A percentile compares a stretch with the other conserved stretches of the same genome.
phyloP scores from a whole-genome alignment of 2,797 vertebrate species.

The Tenualosa ilisha region DNA sequence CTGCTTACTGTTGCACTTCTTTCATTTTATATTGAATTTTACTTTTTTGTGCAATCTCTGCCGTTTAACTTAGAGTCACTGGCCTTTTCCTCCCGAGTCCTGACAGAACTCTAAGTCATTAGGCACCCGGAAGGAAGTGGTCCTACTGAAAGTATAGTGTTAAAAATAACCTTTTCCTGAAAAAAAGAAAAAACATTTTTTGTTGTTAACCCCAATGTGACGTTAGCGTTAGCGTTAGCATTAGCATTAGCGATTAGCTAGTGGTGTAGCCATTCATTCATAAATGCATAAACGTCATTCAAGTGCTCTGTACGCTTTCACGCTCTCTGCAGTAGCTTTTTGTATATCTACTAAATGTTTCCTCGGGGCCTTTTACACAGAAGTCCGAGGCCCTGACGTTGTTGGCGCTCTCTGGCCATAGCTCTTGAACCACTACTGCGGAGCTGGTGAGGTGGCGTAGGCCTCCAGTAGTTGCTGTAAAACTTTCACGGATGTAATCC shows the following conservation, averaged over 20 bases:
- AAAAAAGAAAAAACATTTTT: constrained; percentile 43
- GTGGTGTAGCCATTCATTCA: constrained; percentile 7
- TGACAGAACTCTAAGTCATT: neutral
- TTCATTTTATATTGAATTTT: constrained; percentile 33
- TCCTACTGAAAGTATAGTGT: constrained; percentile 13
- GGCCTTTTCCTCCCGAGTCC: neutral
- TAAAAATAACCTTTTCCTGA: neutral
- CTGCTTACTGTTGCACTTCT: constrained; percentile 37
- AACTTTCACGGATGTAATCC: constrained; percentile 19
- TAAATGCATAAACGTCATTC: neutral
- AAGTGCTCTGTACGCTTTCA: constrained; percentile 19
- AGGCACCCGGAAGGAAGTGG: neutral
- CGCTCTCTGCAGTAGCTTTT: constrained; percentile 6
- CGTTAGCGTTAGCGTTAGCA: neutral
- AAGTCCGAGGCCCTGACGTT: neutral
- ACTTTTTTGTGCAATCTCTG: neutral
- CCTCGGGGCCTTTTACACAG: neutral
- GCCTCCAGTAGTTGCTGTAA: constrained; percentile 1
- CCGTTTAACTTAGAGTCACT: neutral
- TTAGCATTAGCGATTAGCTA: constrained; percentile 16
- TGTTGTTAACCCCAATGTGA: constrained; percentile 58
- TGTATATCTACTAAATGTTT: neutral
- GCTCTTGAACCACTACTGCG: neutral
- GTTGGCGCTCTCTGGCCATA: constrained; percentile 4
- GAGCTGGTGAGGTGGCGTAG: neutral